phyloP scores from a whole-genome alignment of 2,797 vertebrate species.

The Picus viridis region DNA sequence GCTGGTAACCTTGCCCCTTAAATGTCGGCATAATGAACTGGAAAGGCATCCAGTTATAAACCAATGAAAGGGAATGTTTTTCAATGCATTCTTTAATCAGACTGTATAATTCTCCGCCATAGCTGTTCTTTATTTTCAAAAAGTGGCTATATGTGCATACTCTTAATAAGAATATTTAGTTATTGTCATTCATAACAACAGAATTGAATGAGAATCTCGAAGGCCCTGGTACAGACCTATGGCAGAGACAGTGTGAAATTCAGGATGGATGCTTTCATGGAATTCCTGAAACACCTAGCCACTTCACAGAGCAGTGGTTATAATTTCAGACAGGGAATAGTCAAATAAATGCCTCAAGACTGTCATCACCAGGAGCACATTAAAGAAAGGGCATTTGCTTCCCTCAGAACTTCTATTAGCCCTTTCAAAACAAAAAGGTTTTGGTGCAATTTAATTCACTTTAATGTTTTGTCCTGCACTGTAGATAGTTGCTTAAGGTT shows the following conservation, averaged over 20 bases:
- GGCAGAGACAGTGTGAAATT: not conserved
- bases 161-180: not conserved
- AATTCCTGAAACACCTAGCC: not conserved
- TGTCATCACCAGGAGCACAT: not conserved
- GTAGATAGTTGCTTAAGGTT: not conserved
- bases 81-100: not conserved
- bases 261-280: accelerated
- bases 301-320: not conserved
- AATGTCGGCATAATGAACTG: not conserved
- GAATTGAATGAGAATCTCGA: not conserved
- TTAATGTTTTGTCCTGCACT: not conserved
- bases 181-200: not conserved
- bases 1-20: not conserved
- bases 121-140: not conserved
- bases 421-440: not conserved
- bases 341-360: not conserved
- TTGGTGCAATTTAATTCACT: not conserved
- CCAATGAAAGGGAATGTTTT: not conserved
- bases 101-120: not conserved
- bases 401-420: not conserved
- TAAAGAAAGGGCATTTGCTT: not conserved
- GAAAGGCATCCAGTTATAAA: not conserved
- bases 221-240: not conserved
- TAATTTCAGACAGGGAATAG: not conserved
- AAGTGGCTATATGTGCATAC: not conserved